phyloP scores from a whole-genome alignment of 2,888 invertebrate genomes.

The Leistus spinibarbis region DNA sequence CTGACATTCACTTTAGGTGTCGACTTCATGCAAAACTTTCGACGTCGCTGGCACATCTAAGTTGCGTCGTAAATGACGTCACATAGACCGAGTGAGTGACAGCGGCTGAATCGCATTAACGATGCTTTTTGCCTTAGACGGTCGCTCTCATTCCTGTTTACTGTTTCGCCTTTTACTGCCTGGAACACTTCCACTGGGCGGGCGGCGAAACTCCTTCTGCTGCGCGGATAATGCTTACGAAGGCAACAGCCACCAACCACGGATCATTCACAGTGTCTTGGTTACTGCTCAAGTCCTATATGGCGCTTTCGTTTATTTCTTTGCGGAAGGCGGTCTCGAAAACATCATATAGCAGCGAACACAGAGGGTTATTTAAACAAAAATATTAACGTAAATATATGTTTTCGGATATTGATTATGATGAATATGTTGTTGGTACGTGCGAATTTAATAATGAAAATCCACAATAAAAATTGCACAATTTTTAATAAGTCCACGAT shows the following conservation, averaged over 20 bases:
- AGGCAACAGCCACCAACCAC: neutral
- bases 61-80: constrained; percentile 11
- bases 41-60: neutral
- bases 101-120: constrained; percentile 1
- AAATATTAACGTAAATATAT: too few species aligned
- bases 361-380: too few species aligned
- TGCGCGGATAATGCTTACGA: neutral
- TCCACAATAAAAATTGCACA: too few species aligned
- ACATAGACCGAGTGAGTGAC: constrained; percentile 2
- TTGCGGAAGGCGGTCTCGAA: too few species aligned
- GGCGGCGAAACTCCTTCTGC: neutral
- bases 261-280: neutral
- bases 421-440: too few species aligned
- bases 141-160: neutral
- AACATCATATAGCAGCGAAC: too few species aligned
- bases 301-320: neutral
- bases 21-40: constrained; percentile 17
- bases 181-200: neutral
- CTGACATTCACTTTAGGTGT: constrained; percentile 17
- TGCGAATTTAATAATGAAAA: too few species aligned
- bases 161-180: neutral
- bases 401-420: too few species aligned
- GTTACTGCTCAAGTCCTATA: neutral
- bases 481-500: too few species aligned
- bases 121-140: neutral